Base-by-base conservation (phyloP, 2,888 invertebrate genomes). In the Ctena decussata region DNA sequence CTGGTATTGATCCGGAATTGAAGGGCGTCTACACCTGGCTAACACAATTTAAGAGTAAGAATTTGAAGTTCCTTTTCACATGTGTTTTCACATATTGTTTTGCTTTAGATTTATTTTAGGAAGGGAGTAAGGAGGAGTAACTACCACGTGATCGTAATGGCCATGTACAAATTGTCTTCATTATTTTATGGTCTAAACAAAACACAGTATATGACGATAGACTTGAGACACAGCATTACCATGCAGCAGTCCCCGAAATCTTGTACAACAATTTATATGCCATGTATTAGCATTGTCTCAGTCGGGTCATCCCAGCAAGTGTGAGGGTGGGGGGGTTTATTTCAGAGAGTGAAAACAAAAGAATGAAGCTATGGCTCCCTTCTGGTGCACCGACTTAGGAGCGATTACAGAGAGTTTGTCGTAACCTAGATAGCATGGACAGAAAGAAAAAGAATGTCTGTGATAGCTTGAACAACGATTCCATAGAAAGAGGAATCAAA, bases 291-390 rank as follows among this genome's bases (percentile, higher is more conserved):
- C 39, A 6, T 27, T 76, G 27, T 76, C 76, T 21, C 60, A 76
- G 65, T 76, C 76, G 3, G 76, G 76, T 32, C 76, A 76, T 65
- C 41, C 65, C 21, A 76, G 76, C 32, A 76, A 76, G 65, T 57
- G 37, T n/a, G 76, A 76, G 44, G 76, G 75, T 1, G 75, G 57
- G 1, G n/a, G 76, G 65, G 21, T 76, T 65, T 41, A 76, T 76
- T 35, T 41, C 65, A 2, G 65, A 76, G 24, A 27, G 24, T 15
- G 24, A n/a, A 1, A 76, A 76, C n/a, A 76, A 65, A 30, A 39
- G n/a, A 18, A 65, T 76, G 24, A 76, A 65, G 65, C 21, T 39
- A 2, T 65, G 41, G 35, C 49, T 76, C 53, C 65, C 76, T 35
- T 21, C 35, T n/a, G 76, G 76, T 1, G 76, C 53, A 21, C 65